Evolutionary conservation across 2,888 invertebrate genomes (phyloP).

Genomic region (Hyposoter didymator): DNA sequence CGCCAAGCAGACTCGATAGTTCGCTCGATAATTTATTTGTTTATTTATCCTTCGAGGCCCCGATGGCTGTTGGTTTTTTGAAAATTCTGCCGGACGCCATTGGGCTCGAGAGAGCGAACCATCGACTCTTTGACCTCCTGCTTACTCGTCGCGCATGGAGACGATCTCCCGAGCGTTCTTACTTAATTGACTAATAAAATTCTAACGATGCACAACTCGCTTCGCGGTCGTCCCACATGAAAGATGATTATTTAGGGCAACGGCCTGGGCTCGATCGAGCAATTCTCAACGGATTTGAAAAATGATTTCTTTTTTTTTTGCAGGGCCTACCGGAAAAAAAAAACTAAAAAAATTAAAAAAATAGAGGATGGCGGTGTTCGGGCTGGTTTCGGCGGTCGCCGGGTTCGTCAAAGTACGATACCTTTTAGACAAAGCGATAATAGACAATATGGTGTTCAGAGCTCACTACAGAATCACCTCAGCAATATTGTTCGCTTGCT

Average conservation of each 20-base stretch:
- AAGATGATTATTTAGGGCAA: not conserved
- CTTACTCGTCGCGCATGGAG: not conserved
- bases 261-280: not conserved
- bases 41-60: not conserved
- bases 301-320: not conserved
- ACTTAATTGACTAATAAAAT: constrained; percentile 81
- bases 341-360: constrained; percentile 35
- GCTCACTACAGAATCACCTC: constrained; percentile 95
- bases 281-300: not conserved
- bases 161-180: constrained; percentile 69
- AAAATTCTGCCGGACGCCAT: not conserved
- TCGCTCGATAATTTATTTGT: not conserved
- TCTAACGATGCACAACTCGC: constrained; percentile 70
- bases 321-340: not conserved
- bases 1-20: not conserved
- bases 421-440: constrained; percentile 94
- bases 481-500: constrained; percentile 93
- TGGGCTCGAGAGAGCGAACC: not conserved
- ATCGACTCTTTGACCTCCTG: not conserved
- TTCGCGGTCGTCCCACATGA: constrained; percentile 38
- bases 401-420: constrained; percentile 96
- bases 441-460: constrained; percentile 95
- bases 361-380: constrained; percentile 90
- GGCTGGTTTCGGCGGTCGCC: constrained; percentile 94
- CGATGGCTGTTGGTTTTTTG: not conserved